Evolutionary conservation across 2,113 vertebrate genomes (phyloP), one percentile per base, ranked within the genome.

Genomic region (Microcebus murinus): DNA sequence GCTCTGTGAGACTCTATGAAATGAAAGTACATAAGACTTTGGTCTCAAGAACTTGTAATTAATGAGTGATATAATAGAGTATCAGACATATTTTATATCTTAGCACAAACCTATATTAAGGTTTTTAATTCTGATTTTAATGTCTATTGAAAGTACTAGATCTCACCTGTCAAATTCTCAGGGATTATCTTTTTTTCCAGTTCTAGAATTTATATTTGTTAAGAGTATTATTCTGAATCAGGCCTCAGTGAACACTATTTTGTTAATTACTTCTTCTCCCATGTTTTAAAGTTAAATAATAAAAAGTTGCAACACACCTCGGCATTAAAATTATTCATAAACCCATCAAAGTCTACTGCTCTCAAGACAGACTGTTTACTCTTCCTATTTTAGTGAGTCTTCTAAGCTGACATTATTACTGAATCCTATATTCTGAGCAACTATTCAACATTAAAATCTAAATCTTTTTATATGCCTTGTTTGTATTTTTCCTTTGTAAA

Each of bases 401-500:
- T 95, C 73, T 74, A 21, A 68, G 14, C 57, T 81, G 48, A 63
- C 68, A 21, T 68, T 59, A 14, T 25, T 90, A n/a, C n/a, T 55
- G 8, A 74, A 57, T 70, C 17, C 34, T 76, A 70, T 50, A 76
- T 91, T 82, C 17, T 92, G 36, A 90, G 27, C 5, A 88, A 77
- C 13, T 71, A 27, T 67, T 45, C 65, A 91, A 87, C 36, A n/a
- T 42, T 8, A 82, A 79, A 61, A 67, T 82, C 39, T 6, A 95
- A 36, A 83, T 83, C 52, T 55, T 87, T 85, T 96, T 31, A 39
- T 55, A 34, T n/a, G 21, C 34, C 11, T 86, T 50, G 8, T 91
- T 91, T 95, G 8, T 93, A 80, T 1, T 80, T 82, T 95, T 81
- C 11, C 36, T 36, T 92, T 87, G 11, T 70, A 96, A 94, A 76